phyloP scores from a whole-genome alignment of 2,888 invertebrate species.

The Troglohyphantes excavatus region DNA sequence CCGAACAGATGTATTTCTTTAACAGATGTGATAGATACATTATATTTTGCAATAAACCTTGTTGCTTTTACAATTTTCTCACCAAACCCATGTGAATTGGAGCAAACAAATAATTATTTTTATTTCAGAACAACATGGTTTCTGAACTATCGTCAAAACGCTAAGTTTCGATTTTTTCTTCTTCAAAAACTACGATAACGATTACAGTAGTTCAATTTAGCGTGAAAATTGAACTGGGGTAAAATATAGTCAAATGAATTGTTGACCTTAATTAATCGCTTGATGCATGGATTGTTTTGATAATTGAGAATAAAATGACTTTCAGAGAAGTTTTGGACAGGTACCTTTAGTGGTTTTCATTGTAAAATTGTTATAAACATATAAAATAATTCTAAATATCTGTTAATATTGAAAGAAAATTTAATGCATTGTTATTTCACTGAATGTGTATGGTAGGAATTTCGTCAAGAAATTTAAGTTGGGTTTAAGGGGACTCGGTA shows the following conservation, averaged over 20 bases:
- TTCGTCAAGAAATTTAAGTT: too few relatives aligned
- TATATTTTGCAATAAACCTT: not conserved
- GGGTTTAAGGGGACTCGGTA: too few relatives aligned
- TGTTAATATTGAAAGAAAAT: too few relatives aligned
- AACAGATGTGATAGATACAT: not conserved
- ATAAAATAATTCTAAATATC: too few relatives aligned
- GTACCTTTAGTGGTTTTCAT: too few relatives aligned
- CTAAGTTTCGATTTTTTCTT: constrained; percentile 19
- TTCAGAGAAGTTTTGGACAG: too few relatives aligned
- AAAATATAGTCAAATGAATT: constrained; percentile 21
- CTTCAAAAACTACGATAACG: not conserved
- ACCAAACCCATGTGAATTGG: constrained; percentile 1
- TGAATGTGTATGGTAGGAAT: too few relatives aligned
- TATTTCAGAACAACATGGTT: constrained; percentile 14
- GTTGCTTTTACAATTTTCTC: not conserved
- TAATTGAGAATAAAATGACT: too few relatives aligned
- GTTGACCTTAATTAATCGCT: constrained; percentile 5
- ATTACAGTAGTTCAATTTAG: constrained; percentile 14
- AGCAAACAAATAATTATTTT: constrained; percentile 26
- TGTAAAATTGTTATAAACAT: too few relatives aligned
- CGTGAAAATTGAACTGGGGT: constrained; percentile 15
- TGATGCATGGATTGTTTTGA: too few relatives aligned
- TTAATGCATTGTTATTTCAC: too few relatives aligned
- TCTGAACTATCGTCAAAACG: constrained; percentile 23
- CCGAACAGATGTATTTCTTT: not conserved